Evolutionary conservation across 2,888 invertebrate genomes (phyloP).

Genomic region (Diaprepes abbreviatus): DNA sequence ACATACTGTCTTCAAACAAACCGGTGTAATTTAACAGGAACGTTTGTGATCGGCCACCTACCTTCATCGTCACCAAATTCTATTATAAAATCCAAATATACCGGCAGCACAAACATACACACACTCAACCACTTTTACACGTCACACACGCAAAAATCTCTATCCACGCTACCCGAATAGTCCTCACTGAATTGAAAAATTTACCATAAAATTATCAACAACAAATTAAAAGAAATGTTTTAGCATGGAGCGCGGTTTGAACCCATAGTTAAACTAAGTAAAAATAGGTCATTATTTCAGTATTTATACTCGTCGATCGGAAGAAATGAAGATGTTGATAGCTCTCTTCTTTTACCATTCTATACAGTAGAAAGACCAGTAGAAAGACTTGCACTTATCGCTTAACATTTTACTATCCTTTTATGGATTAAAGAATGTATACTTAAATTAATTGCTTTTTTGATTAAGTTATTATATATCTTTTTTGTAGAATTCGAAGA

Average conservation of each 20-base stretch:
- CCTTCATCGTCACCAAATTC: slow-evolving; percentile 21
- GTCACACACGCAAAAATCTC: neutral
- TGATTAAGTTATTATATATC: slow-evolving; percentile 1
- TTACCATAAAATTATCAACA: neutral
- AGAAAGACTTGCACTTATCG: slow-evolving; percentile 34
- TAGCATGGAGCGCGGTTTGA: slow-evolving; percentile 1
- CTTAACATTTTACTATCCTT: slow-evolving; percentile 32
- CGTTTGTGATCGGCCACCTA: no score
- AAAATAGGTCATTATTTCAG: slow-evolving; percentile 67
- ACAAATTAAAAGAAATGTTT: neutral
- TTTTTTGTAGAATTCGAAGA: no score
- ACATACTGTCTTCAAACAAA: no score
- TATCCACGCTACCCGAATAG: neutral
- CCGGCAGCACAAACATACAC: neutral
- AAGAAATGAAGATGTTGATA: slow-evolving; percentile 38
- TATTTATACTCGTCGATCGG: slow-evolving; percentile 62
- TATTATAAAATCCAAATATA: slow-evolving; percentile 12
- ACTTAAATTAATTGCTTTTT: neutral
- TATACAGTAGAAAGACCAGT: slow-evolving; percentile 18
- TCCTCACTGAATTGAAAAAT: neutral
- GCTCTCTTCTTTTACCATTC: slow-evolving; percentile 39
- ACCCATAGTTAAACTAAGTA: slow-evolving; percentile 61
- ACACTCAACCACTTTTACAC: slow-evolving; percentile 4
- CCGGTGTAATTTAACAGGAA: no score
- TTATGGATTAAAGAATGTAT: slow-evolving; percentile 13